Conservation (phyloP, 2,797 vertebrate species). For the Chaenodraco wilsoni region DNA sequence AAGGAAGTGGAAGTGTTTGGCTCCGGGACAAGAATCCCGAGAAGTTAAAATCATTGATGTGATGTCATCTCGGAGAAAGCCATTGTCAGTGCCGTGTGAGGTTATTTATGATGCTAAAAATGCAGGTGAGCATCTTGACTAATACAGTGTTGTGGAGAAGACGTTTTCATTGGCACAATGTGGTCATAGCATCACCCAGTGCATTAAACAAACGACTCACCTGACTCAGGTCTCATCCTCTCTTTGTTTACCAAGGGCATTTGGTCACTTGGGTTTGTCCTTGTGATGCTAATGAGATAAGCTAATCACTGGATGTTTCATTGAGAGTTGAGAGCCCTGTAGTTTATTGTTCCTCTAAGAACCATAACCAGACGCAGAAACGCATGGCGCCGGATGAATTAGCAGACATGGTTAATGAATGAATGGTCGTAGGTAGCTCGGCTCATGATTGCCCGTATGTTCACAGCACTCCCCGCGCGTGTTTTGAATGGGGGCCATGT, state of each 20-base stretch:
- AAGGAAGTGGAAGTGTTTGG: conserved; percentile 77
- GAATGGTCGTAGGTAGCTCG: conserved; percentile 21
- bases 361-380: conserved; percentile 32
- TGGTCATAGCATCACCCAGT: conserved; percentile 24
- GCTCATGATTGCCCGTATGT: conserved; percentile 64
- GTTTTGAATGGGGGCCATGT: conserved; percentile 75
- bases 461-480: conserved; percentile 62
- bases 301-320: conserved; percentile 54
- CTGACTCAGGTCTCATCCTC: conserved; percentile 31
- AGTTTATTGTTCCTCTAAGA: conserved; percentile 39
- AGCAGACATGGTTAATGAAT: conserved; percentile 13
- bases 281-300: conserved; percentile 67
- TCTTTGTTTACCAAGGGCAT: conserved; percentile 68
- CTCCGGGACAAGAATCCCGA: conserved; percentile 75
- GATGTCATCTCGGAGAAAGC: conserved; percentile 80
- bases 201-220: conserved; percentile 32
- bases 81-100: conserved; percentile 58
- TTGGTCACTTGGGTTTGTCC: conserved; percentile 55
- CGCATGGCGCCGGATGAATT: conserved; percentile 46
- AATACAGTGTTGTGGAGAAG: conserved; percentile 33
- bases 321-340: conserved; percentile 30
- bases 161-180: conserved; percentile 43
- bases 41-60: conserved; percentile 81
- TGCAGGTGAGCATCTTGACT: conserved; percentile 65
- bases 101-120: conserved; percentile 69